Percentiles rank a stretch among this genome's conserved stretches.
phyloP scores from a whole-genome alignment of 2,113 vertebrate species.

The Argyrosomus japonicus region DNA sequence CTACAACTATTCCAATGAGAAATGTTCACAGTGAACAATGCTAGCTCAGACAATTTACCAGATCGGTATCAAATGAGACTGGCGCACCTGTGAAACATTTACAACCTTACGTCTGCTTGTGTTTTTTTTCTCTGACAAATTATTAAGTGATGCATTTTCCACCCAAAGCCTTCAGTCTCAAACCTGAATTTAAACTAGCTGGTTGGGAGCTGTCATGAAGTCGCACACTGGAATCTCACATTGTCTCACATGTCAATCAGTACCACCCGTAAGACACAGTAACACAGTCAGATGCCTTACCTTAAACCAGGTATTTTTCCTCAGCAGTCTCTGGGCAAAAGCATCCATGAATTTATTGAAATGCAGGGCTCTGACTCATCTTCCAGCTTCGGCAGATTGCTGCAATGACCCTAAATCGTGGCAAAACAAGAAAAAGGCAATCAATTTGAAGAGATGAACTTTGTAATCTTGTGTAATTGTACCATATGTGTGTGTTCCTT shows the following conservation, averaged over 20 bases:
- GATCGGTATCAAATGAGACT: background rate
- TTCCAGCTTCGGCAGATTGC: background rate
- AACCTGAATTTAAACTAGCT: background rate
- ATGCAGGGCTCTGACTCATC: background rate
- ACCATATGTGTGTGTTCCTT: background rate
- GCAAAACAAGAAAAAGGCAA: background rate
- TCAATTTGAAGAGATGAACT: background rate
- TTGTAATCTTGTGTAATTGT: background rate
- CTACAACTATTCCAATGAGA: background rate
- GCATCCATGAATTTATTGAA: background rate
- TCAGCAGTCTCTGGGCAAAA: background rate
- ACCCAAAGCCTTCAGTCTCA: slow-evolving; percentile 15
- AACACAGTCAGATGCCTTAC: background rate
- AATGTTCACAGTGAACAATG: background rate
- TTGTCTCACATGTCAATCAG: slow-evolving; percentile 14
- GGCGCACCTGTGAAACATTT: background rate
- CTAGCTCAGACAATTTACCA: background rate
- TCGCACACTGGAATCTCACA: background rate
- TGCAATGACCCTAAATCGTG: background rate
- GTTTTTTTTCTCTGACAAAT: background rate
- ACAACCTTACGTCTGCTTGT: background rate
- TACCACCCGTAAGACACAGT: background rate
- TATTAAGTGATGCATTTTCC: background rate
- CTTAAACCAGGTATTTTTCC: slow-evolving; percentile 2
- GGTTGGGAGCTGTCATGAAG: background rate